Evolutionary conservation across 1,140 invertebrate species (phyloP), one percentile per base, ranked within the genome.

Genomic region (Coelopa frigida): DNA sequence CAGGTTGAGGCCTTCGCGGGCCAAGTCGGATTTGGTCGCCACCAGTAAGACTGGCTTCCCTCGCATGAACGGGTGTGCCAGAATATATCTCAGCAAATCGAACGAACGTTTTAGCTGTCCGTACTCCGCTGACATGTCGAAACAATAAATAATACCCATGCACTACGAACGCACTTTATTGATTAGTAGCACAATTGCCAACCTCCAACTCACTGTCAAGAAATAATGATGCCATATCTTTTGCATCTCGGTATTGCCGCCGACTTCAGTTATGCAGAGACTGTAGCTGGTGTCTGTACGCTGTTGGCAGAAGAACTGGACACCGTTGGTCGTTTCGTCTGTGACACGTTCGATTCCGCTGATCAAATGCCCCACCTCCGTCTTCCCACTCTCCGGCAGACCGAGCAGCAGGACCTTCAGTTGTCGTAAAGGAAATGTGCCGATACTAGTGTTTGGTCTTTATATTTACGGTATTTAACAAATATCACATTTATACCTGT

Each of bases 201-300:
- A 22, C 14, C 3, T 23, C 3, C 24, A 7, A 46, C 35, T 38
- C 22, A 46, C 44, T 7, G 35, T 33, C 10, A 52, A 51, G 43
- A 59, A 62, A 21, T 66, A 66, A 21, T 62, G 58, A 10, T 46
- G 51, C 62, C 62, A 66, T 2, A 66, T 53, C n/a, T 57, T 61
- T 39, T 62, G 62, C 58, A 66, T 66, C 10, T 66, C 58, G 32
- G 5, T 5, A 38, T 51, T 66, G 32, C 62, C 62, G 6, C 62
- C 62, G 7, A 66, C 55, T 43, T 66, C 62, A 5, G 62, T 66
- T 1, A 60, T 38, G 2, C 18, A 62, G 47, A 44, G 26, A 29
- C 24, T 38, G n/a, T n/a, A n/a, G 12, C 20, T 33, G 18, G 23
- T 22, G n/a, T 27, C 29, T 14, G 14, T 21, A 40, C 5, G 8